Conservation (phyloP, 2,113 vertebrate species). For the Zosterops hypoxanthus region DNA sequence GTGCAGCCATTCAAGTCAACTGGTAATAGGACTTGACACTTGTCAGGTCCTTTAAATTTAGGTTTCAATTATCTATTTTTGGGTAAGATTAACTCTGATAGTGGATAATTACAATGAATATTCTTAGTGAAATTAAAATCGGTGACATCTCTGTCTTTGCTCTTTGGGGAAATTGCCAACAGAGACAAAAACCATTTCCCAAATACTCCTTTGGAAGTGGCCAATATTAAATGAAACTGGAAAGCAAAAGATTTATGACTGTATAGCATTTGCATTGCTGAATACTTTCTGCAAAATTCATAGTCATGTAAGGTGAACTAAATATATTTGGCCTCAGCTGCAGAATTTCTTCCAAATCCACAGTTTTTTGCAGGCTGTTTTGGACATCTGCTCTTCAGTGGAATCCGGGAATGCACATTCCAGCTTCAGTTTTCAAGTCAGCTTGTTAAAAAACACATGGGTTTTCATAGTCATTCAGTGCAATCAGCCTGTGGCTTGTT, state of each 20-base stretch:
- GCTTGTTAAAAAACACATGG: not conserved
- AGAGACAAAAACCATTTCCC: not conserved
- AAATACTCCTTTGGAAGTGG: not conserved
- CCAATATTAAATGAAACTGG: not conserved
- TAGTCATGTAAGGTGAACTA: not conserved
- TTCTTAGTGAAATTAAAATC: not conserved
- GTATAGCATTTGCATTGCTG: not conserved
- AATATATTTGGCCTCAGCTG: not conserved
- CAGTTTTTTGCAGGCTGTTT: not conserved
- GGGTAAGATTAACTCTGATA: not conserved
- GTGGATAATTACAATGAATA: not conserved
- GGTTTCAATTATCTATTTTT: conserved; percentile 24
- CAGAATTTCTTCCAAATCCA: not conserved
- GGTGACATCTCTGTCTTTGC: not conserved
- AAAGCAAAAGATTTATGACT: not conserved
- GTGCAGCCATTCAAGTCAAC: conserved; percentile 20
- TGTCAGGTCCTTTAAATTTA: conserved; percentile 32
- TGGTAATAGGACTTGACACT: conserved; percentile 34
- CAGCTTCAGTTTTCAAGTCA: not conserved
- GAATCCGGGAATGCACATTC: not conserved
- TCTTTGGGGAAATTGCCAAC: not conserved
- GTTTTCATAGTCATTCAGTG: not conserved
- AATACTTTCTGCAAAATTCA: not conserved
- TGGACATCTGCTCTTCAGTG: not conserved
- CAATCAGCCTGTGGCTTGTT: not conserved